Base-by-base conservation (phyloP, 1,140 invertebrate genomes). In the Batillaria attramentaria region DNA sequence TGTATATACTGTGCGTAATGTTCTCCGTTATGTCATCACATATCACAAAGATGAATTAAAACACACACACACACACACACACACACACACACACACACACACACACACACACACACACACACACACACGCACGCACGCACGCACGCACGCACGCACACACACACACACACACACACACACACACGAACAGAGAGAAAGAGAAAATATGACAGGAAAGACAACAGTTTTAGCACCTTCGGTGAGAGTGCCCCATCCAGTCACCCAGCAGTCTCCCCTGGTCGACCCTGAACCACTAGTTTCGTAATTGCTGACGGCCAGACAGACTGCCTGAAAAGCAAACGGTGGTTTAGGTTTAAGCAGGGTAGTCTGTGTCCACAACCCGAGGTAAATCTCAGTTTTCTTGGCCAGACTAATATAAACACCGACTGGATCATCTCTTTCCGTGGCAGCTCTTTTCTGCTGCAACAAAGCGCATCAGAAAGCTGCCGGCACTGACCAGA, bases 31-130 rank as follows among this genome's bases (percentile, higher is more conserved):
- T n/a, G n/a, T n/a, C n/a, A n/a, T n/a, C n/a, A n/a, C n/a, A n/a
- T n/a, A n/a, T n/a, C 46, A 50, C 46, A 50, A 8, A 50, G 10
- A 50, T 24, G 24, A 8, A 50, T 24, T 13, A 8, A 50, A 8
- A 50, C 46, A 50, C 46, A 50, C 46, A 50, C 46, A 50, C 46
- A 50, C 46, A 50, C 46, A 50, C 46, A 50, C 46, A 50, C 46
- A 50, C 46, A 50, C 46, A 50, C 46, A 50, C 46, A 50, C 46
- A 50, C 46, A 50, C 46, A 50, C 46, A 50, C 46, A 50, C 46
- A 50, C 46, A 50, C 46, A 50, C 46, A 50, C 46, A 50, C 46
- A 50, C 46, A 50, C 46, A 50, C 46, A 50, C 46, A 50, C 46
- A 50, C 46, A 50, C 46, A 50, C 46, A 50, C 46, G 24, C 46